Percentiles rank a stretch among this genome's conserved stretches.
phyloP scores from a whole-genome alignment of 2,113 vertebrate genomes.

The Phaethornis superciliosus region DNA sequence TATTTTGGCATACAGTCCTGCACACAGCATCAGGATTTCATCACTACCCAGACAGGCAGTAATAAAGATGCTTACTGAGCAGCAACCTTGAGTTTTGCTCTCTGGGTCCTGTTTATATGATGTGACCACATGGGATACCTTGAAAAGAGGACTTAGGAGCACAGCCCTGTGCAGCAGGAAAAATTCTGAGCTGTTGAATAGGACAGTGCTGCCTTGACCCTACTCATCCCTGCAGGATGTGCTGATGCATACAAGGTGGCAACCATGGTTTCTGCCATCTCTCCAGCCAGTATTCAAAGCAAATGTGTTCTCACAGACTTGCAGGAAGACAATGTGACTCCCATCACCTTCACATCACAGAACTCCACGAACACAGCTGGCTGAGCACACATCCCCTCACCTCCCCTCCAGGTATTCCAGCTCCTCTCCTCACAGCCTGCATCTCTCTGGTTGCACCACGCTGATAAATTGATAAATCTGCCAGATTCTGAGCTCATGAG shows the following conservation, averaged over 20 bases:
- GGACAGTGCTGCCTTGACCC: neutral
- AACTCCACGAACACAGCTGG: neutral
- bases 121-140: neutral
- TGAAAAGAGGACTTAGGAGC: neutral
- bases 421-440: rapidly evolving
- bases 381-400: rapidly evolving
- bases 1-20: neutral
- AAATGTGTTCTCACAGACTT: neutral
- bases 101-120: neutral
- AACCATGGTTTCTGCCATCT: neutral
- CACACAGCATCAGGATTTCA: neutral
- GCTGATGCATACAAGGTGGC: neutral
- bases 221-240: neutral
- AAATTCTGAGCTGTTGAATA: neutral
- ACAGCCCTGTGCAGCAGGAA: neutral
- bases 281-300: neutral
- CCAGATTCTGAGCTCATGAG: rapidly evolving
- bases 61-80: neutral
- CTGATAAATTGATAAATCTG: neutral
- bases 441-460: neutral
- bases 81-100: neutral
- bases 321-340: neutral
- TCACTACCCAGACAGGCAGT: neutral
- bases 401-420: neutral
- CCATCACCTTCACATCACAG: neutral